A percentile compares a stretch with the other conserved stretches of the same genome.
Evolutionary conservation across 2,113 vertebrate species (phyloP).

Genomic region (Cyphomyrus plagiostoma): DNA sequence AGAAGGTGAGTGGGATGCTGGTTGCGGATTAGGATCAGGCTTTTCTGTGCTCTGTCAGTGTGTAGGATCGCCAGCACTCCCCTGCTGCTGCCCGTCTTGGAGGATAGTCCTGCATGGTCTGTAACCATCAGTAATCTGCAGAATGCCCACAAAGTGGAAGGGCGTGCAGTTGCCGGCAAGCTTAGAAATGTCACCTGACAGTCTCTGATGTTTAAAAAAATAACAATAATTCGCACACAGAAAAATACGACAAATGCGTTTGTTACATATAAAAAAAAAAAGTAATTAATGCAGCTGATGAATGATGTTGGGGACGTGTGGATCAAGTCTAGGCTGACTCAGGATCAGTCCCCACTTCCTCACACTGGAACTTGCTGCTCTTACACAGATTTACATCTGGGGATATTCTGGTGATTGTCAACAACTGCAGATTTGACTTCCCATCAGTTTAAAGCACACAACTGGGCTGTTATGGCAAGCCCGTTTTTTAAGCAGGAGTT

Average conservation of each 20-base stretch:
- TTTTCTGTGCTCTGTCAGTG: background rate
- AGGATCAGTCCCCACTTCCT: background rate
- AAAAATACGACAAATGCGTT: background rate
- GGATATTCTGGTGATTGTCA: background rate
- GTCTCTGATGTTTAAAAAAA: background rate
- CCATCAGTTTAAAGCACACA: background rate
- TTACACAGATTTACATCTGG: background rate
- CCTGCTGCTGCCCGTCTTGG: background rate
- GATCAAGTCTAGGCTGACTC: background rate
- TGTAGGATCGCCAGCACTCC: background rate
- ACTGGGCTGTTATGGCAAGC: background rate
- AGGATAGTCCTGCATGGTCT: background rate
- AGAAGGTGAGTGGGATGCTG: conserved; percentile 81
- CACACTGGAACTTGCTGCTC: background rate
- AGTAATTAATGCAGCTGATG: background rate
- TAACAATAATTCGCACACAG: background rate
- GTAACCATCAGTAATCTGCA: background rate
- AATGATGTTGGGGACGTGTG: background rate
- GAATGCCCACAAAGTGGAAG: background rate
- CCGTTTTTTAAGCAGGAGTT: background rate
- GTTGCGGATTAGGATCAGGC: background rate
- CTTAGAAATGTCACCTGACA: background rate
- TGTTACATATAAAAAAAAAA: background rate
- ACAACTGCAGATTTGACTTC: background rate
- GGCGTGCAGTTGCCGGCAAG: background rate